A percentile compares a stretch with the other conserved stretches of the same genome.
These are phyloP conservation scores for Monopterus albus DNA, from an alignment of 2,113 vertebrate species.

Conservation along the genomic window DNA sequence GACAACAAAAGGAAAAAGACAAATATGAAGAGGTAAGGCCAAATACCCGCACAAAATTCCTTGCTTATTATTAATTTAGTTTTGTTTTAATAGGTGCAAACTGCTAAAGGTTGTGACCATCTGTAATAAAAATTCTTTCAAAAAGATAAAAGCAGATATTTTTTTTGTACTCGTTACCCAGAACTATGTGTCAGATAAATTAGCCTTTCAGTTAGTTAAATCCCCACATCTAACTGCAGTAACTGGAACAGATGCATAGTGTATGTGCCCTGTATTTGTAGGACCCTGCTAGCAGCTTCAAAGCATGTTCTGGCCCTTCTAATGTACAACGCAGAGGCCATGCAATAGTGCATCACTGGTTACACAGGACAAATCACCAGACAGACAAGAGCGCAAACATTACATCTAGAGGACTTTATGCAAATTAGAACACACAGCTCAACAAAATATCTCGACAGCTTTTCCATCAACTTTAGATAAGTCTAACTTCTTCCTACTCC, in stretches of 20 bases:
- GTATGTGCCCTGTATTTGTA: background rate
- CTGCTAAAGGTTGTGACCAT: background rate
- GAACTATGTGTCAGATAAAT: too few relatives aligned
- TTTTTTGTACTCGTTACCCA: too few relatives aligned
- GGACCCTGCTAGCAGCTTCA: background rate
- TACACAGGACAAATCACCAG: background rate
- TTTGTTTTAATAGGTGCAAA: background rate
- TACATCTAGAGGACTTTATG: background rate
- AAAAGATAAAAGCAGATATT: background rate
- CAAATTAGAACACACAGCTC: background rate
- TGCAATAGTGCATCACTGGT: background rate
- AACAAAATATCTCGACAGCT: background rate
- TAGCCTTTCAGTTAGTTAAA: background rate
- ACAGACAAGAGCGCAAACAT: background rate
- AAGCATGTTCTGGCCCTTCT: background rate
- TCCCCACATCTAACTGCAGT: background rate
- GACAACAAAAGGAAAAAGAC: conserved; percentile 60
- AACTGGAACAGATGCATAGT: background rate
- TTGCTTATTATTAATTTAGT: too few relatives aligned
- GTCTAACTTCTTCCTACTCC: too few relatives aligned
- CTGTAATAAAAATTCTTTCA: background rate
- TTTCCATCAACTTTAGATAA: background rate
- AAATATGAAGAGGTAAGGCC: conserved; percentile 33
- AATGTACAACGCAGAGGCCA: background rate
- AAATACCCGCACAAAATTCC: too few relatives aligned